Evolutionary conservation across 2,888 invertebrate genomes (phyloP), one percentile per base, ranked within the genome.

Genomic region (Lomographa bimaculata): DNA sequence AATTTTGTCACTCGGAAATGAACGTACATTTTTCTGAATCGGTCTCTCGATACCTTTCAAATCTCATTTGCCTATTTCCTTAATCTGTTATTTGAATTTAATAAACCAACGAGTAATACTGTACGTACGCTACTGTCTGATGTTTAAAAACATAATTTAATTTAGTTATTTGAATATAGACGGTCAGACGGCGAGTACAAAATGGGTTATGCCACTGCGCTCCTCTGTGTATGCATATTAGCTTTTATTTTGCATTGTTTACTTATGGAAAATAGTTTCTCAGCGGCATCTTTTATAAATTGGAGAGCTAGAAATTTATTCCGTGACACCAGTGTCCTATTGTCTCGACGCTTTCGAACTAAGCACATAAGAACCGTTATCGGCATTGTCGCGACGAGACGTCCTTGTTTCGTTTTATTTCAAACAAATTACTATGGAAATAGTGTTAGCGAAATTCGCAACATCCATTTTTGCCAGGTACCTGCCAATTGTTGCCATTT

Each of bases 301-400:
- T 37, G 57, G 57, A 45, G 62, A 61, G 30, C 46, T 39, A 50
- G 46, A 56, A 50, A 54, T 57, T 47, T 40, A 55, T 55, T 61
- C 52, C 41, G 52, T 42, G 52, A 55, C 55, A 39, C 37, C 34
- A 11, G 45, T 43, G 42, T 42, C 40, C 51, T 37, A 56, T 67
- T 68, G 61, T 68, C 50, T 54, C 39, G 43, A 35, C 26, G 40
- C 30, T 42, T 39, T 45, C 33, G 38, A 49, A 45, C 40, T 33
- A 40, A 50, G 36, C 42, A 51, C 4, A 14, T 14, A 14, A 14
- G 14, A 14, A 14, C 68, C 56, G 60, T 59, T 64, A 64, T 41
- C 8, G 26, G 46, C 40, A 38, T 55, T 60, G 38, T 57, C 51
- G 50, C 45, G 40, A 35, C 28, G 46, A 37, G 36, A 38, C 40